Conservation (phyloP, 2,113 vertebrate genomes). For the Odocoileus hemionus region DNA sequence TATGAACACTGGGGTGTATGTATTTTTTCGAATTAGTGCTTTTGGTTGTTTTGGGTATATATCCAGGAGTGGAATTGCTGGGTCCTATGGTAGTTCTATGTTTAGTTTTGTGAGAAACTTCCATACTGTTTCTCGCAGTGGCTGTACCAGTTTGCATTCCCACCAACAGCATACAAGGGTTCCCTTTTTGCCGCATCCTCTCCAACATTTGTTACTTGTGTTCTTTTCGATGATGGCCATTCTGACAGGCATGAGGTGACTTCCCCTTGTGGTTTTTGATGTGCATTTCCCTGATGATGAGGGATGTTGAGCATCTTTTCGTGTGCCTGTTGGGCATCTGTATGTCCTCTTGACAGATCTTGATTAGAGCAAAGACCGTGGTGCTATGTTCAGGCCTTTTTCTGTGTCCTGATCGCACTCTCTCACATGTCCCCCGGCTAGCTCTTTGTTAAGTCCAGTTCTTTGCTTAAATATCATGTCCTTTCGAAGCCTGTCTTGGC, state of each 20-base stretch:
- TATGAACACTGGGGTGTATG: neutral
- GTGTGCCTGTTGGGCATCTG: neutral
- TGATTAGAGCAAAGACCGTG: neutral
- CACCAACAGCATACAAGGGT: neutral
- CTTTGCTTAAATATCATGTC: neutral
- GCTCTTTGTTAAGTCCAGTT: neutral
- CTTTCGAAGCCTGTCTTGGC: neutral
- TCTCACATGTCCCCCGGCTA: too few relatives aligned
- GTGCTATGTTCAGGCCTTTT: neutral
- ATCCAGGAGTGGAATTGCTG: neutral
- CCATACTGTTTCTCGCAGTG: neutral
- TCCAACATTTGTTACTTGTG: neutral
- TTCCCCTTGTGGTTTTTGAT: neutral
- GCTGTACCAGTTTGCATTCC: neutral
- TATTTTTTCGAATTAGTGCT: neutral
- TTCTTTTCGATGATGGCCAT: neutral
- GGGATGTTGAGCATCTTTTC: too few relatives aligned
- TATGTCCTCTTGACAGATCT: fast-evolving
- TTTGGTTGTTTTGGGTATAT: neutral
- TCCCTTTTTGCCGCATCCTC: neutral
- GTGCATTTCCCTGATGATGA: neutral
- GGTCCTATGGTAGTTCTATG: neutral
- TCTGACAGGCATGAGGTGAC: neutral
- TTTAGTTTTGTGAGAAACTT: neutral
- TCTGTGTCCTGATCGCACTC: neutral